Conservation (phyloP, 2,113 vertebrate genomes). For the Steatornis caripensis region DNA sequence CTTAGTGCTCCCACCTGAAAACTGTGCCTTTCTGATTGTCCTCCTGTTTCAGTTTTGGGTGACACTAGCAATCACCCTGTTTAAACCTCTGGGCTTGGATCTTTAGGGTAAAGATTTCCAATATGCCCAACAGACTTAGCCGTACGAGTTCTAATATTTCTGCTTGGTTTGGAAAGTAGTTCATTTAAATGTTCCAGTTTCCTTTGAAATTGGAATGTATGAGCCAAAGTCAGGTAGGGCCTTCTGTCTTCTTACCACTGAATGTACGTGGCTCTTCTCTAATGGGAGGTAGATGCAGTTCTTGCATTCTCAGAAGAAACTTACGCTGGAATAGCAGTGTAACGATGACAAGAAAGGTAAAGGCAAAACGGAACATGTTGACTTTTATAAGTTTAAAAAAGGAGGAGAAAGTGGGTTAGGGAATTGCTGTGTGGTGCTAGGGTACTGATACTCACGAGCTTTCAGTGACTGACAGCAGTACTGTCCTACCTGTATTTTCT, state of each 20-base stretch:
- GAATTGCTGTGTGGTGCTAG: background rate
- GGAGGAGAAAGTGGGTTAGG: background rate
- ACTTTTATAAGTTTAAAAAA: background rate
- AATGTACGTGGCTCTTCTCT: no score
- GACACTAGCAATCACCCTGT: accelerated
- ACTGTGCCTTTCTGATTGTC: background rate
- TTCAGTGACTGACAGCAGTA: accelerated
- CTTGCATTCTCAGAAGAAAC: background rate
- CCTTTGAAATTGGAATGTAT: background rate
- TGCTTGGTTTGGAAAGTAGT: background rate
- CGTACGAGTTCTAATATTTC: background rate
- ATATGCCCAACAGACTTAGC: background rate
- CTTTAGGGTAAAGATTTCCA: background rate
- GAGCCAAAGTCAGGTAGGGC: background rate
- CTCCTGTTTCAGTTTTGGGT: background rate
- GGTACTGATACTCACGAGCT: background rate
- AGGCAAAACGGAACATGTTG: background rate
- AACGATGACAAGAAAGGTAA: background rate
- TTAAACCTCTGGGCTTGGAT: background rate
- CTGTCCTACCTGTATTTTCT: background rate
- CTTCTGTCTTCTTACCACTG: background rate
- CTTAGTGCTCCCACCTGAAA: background rate
- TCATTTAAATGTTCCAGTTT: background rate
- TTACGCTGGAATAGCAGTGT: background rate
- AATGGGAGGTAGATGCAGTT: background rate